Conservation (phyloP, 2,797 vertebrate species). For the Leptatherina wallacei region DNA sequence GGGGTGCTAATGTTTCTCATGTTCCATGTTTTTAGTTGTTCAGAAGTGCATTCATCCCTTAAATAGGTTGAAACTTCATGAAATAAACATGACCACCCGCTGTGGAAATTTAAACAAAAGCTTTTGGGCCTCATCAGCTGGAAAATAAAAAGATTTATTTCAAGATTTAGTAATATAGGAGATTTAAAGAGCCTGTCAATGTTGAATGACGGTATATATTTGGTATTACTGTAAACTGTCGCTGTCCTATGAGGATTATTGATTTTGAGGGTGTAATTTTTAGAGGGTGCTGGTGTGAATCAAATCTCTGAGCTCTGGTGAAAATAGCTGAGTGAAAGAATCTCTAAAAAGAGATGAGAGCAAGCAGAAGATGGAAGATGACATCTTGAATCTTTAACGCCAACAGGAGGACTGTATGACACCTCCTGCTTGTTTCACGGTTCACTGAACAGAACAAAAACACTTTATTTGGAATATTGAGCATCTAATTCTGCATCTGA, state of each 20-base stretch:
- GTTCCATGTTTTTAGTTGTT: not conserved
- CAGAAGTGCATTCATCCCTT: not conserved
- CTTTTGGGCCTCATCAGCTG: not conserved
- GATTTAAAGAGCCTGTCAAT: not conserved
- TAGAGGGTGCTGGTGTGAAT: not conserved
- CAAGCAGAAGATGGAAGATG: not conserved
- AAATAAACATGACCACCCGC: not conserved
- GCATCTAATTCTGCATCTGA: not conserved
- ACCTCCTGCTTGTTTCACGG: not conserved
- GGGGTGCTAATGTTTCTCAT: too few species aligned
- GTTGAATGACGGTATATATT: not conserved
- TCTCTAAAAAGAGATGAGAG: not conserved
- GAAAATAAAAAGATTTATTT: not conserved
- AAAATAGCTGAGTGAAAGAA: not conserved
- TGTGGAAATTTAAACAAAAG: not conserved
- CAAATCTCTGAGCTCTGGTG: slow-evolving; percentile 1
- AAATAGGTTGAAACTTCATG: not conserved
- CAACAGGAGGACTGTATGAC: not conserved
- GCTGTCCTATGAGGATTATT: slow-evolving; percentile 11
- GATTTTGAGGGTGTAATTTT: not conserved
- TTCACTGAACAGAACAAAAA: not conserved
- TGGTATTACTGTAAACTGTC: not conserved
- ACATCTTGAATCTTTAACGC: not conserved
- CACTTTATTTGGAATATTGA: not conserved
- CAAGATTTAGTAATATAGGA: not conserved